phyloP scores from a whole-genome alignment of 2,888 invertebrate genomes.

The Aspidapion aeneum region DNA sequence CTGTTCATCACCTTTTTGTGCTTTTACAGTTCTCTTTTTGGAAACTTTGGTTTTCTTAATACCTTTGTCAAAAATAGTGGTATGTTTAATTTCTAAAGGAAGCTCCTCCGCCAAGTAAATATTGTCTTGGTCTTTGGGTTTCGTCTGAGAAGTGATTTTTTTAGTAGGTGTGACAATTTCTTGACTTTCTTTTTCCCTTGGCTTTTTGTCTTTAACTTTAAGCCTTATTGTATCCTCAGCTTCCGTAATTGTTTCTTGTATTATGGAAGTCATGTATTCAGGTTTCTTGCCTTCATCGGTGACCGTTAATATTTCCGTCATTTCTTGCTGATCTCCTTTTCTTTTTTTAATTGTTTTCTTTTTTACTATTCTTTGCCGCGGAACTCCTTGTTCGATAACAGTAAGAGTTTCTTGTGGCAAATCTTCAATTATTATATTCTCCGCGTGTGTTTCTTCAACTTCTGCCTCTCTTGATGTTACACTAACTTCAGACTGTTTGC shows the following conservation, averaged over 20 bases:
- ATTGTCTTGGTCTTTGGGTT: neutral
- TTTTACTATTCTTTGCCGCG: constrained; percentile 26
- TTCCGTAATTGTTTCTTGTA: constrained; percentile 22
- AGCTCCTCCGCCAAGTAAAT: constrained; percentile 3
- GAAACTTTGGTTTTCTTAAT: constrained; percentile 30
- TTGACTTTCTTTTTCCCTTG: no score
- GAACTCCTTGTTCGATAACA: constrained; percentile 9
- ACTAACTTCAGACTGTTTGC: constrained; percentile 43
- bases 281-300: constrained; percentile 30
- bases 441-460: constrained; percentile 28
- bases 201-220: constrained; percentile 46
- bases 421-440: constrained; percentile 25
- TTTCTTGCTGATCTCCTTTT: constrained; percentile 41
- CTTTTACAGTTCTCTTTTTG: constrained; percentile 39
- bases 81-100: constrained; percentile 26
- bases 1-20: constrained; percentile 35
- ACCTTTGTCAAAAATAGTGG: constrained; percentile 22
- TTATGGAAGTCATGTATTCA: constrained; percentile 21
- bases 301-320: constrained; percentile 41
- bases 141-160: neutral
- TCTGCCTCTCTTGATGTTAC: constrained; percentile 27
- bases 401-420: constrained; percentile 37
- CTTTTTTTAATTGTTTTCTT: constrained; percentile 49
- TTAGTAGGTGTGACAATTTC: neutral
- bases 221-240: constrained; percentile 38